Conservation (phyloP, 1,140 invertebrate species). For the Listronotus oregonensis region DNA sequence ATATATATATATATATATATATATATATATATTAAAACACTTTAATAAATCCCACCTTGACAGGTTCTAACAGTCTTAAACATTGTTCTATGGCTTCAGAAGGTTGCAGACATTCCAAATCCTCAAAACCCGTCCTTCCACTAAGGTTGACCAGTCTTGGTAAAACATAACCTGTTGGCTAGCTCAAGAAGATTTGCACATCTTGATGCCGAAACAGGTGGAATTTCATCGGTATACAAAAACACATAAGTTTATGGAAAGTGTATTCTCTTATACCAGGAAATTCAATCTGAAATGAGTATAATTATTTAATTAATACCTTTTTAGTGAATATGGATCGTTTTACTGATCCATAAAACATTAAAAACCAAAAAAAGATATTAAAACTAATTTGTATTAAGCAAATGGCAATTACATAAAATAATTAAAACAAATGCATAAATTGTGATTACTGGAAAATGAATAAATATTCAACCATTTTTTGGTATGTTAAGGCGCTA, state of each 20-base stretch:
- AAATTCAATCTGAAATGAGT: constrained; percentile 76
- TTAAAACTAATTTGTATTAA: no score
- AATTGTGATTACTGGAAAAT: no score
- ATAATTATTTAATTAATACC: no score
- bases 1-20: no score
- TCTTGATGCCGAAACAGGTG: constrained; percentile 74
- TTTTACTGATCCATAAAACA: no score
- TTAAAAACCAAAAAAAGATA: no score
- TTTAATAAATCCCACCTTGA: constrained; percentile 72
- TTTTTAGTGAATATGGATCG: no score
- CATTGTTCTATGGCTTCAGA: constrained; percentile 88
- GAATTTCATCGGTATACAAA: constrained; percentile 88
- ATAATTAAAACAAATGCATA: no score
- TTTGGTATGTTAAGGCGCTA: no score
- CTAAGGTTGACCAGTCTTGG: constrained; percentile 81
- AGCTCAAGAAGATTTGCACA: constrained; percentile 87
- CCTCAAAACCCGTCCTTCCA: constrained; percentile 83
- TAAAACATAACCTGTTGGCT: constrained; percentile 88
- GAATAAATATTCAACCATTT: no score
- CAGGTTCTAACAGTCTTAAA: constrained; percentile 84
- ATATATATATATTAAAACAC: no score
- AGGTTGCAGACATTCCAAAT: constrained; percentile 72
- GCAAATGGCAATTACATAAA: no score
- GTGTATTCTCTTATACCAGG: constrained; percentile 90
- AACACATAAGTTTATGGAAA: constrained; percentile 87